Percentiles rank a stretch among this genome's conserved stretches.
These are phyloP conservation scores for Triops cancriformis DNA, from an alignment of 1,140 invertebrate genomes.

Conservation along the genomic window DNA sequence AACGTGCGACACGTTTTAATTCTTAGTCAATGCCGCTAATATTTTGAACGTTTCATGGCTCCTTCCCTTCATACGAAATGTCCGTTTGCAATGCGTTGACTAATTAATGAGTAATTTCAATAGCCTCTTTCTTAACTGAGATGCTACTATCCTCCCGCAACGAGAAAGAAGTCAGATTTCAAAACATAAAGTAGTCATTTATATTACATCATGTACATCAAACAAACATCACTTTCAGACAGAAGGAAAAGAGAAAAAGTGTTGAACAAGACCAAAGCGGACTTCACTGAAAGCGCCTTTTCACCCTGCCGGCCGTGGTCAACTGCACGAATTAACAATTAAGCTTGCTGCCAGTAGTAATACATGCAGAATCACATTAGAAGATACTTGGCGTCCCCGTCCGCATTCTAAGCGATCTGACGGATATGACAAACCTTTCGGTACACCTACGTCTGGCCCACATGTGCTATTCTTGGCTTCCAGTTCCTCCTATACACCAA, in stretches of 20 bases:
- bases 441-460: not conserved
- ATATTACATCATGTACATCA: constrained; percentile 1
- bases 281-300: not conserved
- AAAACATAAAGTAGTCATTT: not conserved
- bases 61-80: too few species aligned
- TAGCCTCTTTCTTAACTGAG: too few species aligned
- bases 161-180: too few species aligned
- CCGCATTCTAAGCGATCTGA: not conserved
- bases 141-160: too few species aligned
- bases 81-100: too few species aligned
- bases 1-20: too few species aligned
- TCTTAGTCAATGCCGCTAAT: too few species aligned
- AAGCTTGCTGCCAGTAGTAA: constrained; percentile 23
- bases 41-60: too few species aligned
- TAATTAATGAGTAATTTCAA: too few species aligned
- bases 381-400: constrained; percentile 15
- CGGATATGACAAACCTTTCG: not conserved
- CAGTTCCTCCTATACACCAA: not conserved
- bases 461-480: not conserved
- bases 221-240: not conserved
- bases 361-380: not conserved
- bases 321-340: constrained; percentile 26
- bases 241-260: not conserved
- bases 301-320: not conserved
- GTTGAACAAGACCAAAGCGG: not conserved